Evolutionary conservation across 2,797 vertebrate genomes (phyloP), one percentile per base, ranked within the genome.

Genomic region (Semaprochilodus insignis): DNA sequence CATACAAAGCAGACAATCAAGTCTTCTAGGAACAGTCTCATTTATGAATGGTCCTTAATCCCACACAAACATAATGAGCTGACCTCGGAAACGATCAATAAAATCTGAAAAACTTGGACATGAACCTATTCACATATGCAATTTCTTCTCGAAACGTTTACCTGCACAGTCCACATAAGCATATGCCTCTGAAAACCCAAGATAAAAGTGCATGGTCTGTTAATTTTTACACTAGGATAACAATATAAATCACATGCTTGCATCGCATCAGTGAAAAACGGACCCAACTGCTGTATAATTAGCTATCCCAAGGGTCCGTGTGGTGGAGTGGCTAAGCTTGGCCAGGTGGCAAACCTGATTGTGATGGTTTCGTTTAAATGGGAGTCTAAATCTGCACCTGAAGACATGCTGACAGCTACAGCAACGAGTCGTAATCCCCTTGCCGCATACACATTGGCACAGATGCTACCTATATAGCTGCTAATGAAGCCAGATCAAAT

Each of bases 321-420:
- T n/a, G 63, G 21, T 78, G 57, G 51, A 52, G 77, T 51, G 74
- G 44, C 77, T 74, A 78, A 74, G 67, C 80, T 55, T 31, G 91
- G 81, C 91, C 93, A 93, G 92, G 90, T 93, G 94, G 91, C 57
- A 65, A 91, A 94, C 90, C 78, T 85, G 87, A 92, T 92, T 91
- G 90, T 65, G 77, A 76, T 25, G 59, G 62, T 88, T 88, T 88
- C 66, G 86, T 85, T 89, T 86, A 86, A 87, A 85, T 79, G 62
- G 81, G 83, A 80, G 86, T 85, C 83, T 83, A 77, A 81, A 88
- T 83, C 75, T 88, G 81, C 86, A 88, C 88, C 89, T 70, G 78
- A 89, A 90, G 85, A 57, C 75, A 25, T 81, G 88, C 86, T 88
- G 77, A 74, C 69, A 87, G 88, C 87, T 77, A 81, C 67, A 13